These are phyloP conservation scores for Habroteleia sp. DNA, from an alignment of 2,888 invertebrate species.

Conservation along the genomic window DNA sequence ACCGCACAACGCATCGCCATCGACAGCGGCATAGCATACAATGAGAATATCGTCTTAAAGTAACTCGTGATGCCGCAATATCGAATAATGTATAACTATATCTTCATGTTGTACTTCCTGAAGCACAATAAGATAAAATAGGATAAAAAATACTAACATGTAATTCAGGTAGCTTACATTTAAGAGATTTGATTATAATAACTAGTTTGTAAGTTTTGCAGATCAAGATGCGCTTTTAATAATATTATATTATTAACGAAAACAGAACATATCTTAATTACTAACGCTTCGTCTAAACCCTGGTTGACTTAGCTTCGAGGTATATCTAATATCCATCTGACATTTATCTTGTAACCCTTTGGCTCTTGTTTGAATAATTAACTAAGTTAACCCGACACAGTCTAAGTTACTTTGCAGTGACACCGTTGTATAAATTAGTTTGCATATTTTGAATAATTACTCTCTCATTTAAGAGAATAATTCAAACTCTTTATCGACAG, in stretches of 20 bases:
- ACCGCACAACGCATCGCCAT: slow-evolving; percentile 39
- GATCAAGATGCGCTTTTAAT: slow-evolving; percentile 16
- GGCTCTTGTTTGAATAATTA: slow-evolving; percentile 54
- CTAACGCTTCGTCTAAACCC: slow-evolving; percentile 9
- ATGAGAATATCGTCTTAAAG: slow-evolving; percentile 74
- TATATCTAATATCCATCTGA: slow-evolving; percentile 46
- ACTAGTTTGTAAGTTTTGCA: slow-evolving; percentile 18
- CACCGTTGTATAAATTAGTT: slow-evolving; percentile 30
- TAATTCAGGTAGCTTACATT: slow-evolving; percentile 38
- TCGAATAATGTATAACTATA: slow-evolving; percentile 77
- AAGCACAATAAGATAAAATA: slow-evolving; percentile 46
- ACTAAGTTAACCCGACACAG: slow-evolving; percentile 27
- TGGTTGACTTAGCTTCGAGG: slow-evolving; percentile 29
- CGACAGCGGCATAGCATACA: slow-evolving; percentile 69
- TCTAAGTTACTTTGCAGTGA: slow-evolving; percentile 22
- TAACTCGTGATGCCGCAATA: slow-evolving; percentile 77
- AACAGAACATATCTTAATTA: slow-evolving; percentile 45
- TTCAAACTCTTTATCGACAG: no score
- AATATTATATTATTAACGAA: slow-evolving; percentile 39
- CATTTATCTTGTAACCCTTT: slow-evolving; percentile 56
- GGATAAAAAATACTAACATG: slow-evolving; percentile 34
- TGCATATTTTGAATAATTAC: slow-evolving; percentile 41
- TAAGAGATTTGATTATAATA: slow-evolving; percentile 32
- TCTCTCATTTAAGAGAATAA: no score
- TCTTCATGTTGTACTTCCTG: slow-evolving; percentile 61